phyloP scores from a whole-genome alignment of 2,888 invertebrate genomes.

The Loripinus fragilis region DNA sequence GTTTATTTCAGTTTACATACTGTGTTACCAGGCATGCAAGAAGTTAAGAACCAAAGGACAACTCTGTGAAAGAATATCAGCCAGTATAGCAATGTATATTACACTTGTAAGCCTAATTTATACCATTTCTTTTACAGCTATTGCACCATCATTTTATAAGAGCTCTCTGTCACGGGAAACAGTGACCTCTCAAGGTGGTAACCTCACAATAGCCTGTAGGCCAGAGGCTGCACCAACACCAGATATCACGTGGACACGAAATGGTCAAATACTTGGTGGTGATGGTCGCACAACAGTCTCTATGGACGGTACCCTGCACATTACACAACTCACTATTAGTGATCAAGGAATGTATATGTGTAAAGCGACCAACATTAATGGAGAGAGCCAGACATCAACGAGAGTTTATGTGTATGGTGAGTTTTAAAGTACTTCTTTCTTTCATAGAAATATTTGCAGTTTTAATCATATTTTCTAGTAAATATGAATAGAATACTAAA shows the following conservation, averaged over 20 bases:
- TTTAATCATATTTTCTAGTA: too few relatives aligned
- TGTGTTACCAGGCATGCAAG: too few relatives aligned
- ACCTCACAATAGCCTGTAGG: conserved; percentile 93
- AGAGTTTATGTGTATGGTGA: conserved; percentile 47
- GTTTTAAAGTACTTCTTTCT: conserved; percentile 2
- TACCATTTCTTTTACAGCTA: conserved; percentile 73
- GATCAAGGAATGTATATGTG: conserved; percentile 78
- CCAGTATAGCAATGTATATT: too few relatives aligned
- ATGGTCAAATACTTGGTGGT: conserved; percentile 85
- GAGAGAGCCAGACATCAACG: conserved; percentile 52
- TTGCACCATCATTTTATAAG: conserved; percentile 94
- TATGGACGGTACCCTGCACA: conserved; percentile 90
- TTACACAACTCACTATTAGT: conserved; percentile 84
- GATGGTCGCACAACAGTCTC: conserved; percentile 19
- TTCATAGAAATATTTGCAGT: too few relatives aligned
- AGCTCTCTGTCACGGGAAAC: conserved; percentile 91
- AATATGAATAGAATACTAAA: too few relatives aligned
- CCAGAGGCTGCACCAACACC: conserved; percentile 95
- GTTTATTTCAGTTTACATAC: too few relatives aligned
- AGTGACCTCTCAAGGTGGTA: conserved; percentile 95
- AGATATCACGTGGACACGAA: conserved; percentile 94
- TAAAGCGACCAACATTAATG: conserved; percentile 71
- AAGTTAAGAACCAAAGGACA: too few relatives aligned
- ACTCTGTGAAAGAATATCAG: too few relatives aligned
- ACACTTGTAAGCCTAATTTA: too few relatives aligned